phyloP scores from a whole-genome alignment of 2,888 invertebrate genomes.

The Tachina fera region DNA sequence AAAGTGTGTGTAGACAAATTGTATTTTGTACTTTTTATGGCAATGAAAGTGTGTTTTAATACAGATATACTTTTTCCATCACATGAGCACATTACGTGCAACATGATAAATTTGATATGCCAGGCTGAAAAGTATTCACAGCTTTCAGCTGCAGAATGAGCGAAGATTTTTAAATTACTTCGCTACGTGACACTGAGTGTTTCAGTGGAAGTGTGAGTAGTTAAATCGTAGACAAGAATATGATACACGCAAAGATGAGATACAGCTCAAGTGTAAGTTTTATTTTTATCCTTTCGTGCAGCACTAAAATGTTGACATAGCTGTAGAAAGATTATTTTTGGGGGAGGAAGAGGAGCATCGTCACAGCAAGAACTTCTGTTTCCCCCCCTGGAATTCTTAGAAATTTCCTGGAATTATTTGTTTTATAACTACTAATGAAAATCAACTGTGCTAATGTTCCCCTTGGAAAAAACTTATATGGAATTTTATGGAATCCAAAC shows the following conservation, averaged over 20 bases:
- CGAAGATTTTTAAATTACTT: slow-evolving; percentile 56
- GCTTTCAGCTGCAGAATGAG: slow-evolving; percentile 48
- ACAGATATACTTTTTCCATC: not conserved
- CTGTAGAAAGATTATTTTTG: too few relatives aligned
- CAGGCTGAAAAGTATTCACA: slow-evolving; percentile 58
- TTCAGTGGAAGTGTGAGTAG: slow-evolving; percentile 38
- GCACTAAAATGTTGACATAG: not conserved
- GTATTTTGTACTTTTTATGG: not conserved
- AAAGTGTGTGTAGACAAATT: not conserved
- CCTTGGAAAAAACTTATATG: too few relatives aligned
- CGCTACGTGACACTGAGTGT: slow-evolving; percentile 57
- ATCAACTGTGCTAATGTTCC: too few relatives aligned
- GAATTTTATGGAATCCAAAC: too few relatives aligned
- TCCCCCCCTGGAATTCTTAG: too few relatives aligned
- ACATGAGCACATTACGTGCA: slow-evolving; percentile 54
- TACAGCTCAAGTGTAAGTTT: not conserved
- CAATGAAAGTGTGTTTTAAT: not conserved
- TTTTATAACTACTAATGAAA: too few relatives aligned
- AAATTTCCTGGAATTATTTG: too few relatives aligned
- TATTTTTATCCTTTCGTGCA: not conserved
- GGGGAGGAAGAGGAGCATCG: too few relatives aligned
- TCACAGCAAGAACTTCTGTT: too few relatives aligned
- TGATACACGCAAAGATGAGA: slow-evolving; percentile 1
- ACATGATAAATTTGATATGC: slow-evolving; percentile 63
- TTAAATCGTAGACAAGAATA: not conserved